A percentile compares a stretch with the other conserved stretches of the same genome.
Conservation (phyloP, 2,797 vertebrate species). For the Merluccius polli region DNA sequence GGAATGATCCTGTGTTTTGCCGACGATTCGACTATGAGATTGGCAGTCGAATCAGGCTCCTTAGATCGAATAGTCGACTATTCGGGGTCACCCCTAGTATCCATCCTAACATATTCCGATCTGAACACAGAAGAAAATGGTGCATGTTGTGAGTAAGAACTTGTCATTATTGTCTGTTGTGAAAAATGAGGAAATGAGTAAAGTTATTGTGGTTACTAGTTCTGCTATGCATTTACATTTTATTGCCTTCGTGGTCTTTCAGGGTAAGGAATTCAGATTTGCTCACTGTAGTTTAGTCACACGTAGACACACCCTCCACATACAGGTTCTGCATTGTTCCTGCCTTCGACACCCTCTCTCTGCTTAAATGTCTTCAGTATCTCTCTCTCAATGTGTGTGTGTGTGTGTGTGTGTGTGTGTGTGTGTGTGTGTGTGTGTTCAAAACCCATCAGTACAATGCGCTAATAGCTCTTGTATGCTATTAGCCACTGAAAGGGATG, state of each 20-base stretch:
- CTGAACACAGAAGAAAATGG: neutral
- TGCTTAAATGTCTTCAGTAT: neutral
- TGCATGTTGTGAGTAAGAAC: neutral
- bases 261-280: slow-evolving; percentile 2
- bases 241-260: neutral
- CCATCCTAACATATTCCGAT: neutral
- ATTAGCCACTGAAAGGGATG: neutral
- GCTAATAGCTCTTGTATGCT: neutral
- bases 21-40: too few species aligned
- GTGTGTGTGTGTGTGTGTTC: slow-evolving; percentile 1
- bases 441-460: neutral
- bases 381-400: neutral
- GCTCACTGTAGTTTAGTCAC: neutral
- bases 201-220: neutral
- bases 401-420: slow-evolving; percentile 1
- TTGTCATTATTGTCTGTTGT: neutral
- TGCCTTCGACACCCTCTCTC: neutral
- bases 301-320: neutral
- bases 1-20: too few species aligned
- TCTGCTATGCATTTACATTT: neutral
- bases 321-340: neutral
- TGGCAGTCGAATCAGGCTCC: too few species aligned
- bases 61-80: too few species aligned
- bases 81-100: too few species aligned
- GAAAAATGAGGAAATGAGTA: neutral